Percentiles rank a stretch among this genome's conserved stretches.
Evolutionary conservation across 2,113 vertebrate species (phyloP).

Genomic region (Calidris pygmaea): DNA sequence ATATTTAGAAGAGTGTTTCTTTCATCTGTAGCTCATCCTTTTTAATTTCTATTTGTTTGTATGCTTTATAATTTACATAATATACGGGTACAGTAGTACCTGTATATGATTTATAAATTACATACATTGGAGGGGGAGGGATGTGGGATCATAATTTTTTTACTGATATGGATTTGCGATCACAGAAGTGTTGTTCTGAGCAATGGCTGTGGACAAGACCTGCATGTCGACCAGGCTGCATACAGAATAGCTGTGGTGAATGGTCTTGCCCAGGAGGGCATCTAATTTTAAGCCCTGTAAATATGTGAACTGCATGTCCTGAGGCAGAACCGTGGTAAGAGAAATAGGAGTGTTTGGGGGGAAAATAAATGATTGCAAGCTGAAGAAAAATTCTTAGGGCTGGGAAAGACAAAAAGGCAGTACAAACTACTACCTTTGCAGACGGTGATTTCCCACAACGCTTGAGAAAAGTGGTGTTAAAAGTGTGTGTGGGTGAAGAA

Average conservation of each 20-base stretch:
- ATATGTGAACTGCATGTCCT: not conserved
- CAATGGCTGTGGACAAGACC: not conserved
- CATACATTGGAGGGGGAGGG: accelerated
- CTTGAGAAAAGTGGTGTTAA: not conserved
- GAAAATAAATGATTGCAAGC: not conserved
- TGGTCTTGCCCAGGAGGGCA: not conserved
- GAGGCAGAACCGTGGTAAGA: not conserved
- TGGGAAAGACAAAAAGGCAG: not conserved
- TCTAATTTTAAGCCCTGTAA: not conserved
- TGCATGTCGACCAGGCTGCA: not conserved
- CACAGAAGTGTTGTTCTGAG: not conserved
- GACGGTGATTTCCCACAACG: not conserved
- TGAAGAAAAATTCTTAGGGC: not conserved
- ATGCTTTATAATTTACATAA: not conserved
- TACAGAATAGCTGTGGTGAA: not conserved
- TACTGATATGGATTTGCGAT: accelerated
- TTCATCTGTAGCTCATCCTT: not conserved
- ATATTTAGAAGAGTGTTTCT: not conserved
- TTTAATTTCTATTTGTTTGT: not conserved
- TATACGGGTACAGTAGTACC: not conserved
- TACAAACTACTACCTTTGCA: not conserved
- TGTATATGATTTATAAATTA: not conserved
- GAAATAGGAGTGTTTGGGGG: not conserved
- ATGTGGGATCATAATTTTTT: not conserved
- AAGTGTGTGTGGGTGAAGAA: not conserved